Percentiles rank a stretch among this genome's conserved stretches.
Evolutionary conservation across 2,113 vertebrate genomes (phyloP).

Genomic region (Leucoraja erinaceus): DNA sequence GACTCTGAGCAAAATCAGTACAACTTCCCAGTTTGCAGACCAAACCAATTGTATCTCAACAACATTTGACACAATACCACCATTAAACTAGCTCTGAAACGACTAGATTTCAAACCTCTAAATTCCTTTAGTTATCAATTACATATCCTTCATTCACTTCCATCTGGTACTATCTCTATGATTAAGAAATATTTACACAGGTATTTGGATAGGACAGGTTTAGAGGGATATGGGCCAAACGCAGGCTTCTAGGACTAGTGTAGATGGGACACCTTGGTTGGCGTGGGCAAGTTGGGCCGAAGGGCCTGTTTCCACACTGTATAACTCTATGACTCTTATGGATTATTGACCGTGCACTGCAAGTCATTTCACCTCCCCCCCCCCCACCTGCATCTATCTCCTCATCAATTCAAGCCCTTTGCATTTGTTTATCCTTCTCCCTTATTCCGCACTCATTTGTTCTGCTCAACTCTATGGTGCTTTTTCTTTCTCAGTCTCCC

Average conservation of each 20-base stretch:
- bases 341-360: neutral
- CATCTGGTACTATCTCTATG: too few species aligned
- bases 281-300: too few species aligned
- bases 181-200: too few species aligned
- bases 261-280: too few species aligned
- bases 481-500: neutral
- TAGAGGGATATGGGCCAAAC: too few species aligned
- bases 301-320: too few species aligned
- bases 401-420: neutral
- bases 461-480: neutral
- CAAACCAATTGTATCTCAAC: neutral
- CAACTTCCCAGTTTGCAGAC: conserved; percentile 12
- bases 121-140: neutral
- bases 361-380: neutral
- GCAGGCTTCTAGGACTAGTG: too few species aligned
- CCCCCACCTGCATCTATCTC: neutral
- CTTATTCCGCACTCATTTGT: neutral
- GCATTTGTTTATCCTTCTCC: neutral
- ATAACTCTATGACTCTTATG: neutral
- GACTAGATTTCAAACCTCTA: neutral
- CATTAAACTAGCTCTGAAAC: neutral
- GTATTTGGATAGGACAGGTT: too few species aligned
- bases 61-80: neutral
- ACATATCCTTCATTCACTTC: neutral
- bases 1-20: neutral